A percentile compares a stretch with the other conserved stretches of the same genome.
These are phyloP conservation scores for Amblyopsis rosae DNA, from an alignment of 2,113 vertebrate genomes.

Conservation along the genomic window DNA sequence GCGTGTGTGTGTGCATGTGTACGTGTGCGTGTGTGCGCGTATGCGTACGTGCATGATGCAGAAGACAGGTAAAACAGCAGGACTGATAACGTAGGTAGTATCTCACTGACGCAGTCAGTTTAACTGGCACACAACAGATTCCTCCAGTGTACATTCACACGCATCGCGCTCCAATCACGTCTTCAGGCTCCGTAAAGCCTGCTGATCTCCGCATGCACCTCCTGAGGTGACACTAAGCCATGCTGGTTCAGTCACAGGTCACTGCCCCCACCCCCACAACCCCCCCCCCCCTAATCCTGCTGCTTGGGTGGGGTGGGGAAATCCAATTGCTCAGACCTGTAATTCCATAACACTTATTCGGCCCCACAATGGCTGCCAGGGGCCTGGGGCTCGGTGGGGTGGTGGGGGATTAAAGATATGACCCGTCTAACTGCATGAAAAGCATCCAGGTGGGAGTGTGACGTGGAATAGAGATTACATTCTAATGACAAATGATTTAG, in stretches of 20 bases:
- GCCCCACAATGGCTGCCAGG: constrained; percentile 60
- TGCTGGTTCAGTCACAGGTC: constrained; percentile 60
- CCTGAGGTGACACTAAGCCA: constrained; percentile 19
- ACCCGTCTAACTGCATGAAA: neutral
- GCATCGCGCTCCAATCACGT: constrained; percentile 6
- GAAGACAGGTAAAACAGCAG: neutral
- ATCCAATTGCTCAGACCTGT: constrained; percentile 77
- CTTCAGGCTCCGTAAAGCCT: neutral
- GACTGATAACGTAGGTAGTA: too few species aligned
- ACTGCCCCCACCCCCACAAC: constrained; percentile 25
- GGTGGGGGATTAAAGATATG: neutral
- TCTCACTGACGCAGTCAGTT: constrained; percentile 26
- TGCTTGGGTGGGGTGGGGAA: constrained; percentile 67
- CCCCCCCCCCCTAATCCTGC: constrained; percentile 48
- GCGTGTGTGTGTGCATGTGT: constrained; percentile 3
- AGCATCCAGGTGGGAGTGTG: neutral
- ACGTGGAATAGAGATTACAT: constrained; percentile 15
- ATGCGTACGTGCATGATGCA: constrained; percentile 4
- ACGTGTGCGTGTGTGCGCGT: too few species aligned
- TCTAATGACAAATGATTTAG: neutral
- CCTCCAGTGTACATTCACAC: constrained; percentile 5
- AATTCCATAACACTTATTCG: constrained; percentile 75
- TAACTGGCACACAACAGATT: constrained; percentile 36
- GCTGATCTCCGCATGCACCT: constrained; percentile 36
- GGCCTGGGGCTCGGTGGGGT: constrained; percentile 36